phyloP scores from a whole-genome alignment of 2,888 invertebrate species.

The Zootermopsis nevadensis region DNA sequence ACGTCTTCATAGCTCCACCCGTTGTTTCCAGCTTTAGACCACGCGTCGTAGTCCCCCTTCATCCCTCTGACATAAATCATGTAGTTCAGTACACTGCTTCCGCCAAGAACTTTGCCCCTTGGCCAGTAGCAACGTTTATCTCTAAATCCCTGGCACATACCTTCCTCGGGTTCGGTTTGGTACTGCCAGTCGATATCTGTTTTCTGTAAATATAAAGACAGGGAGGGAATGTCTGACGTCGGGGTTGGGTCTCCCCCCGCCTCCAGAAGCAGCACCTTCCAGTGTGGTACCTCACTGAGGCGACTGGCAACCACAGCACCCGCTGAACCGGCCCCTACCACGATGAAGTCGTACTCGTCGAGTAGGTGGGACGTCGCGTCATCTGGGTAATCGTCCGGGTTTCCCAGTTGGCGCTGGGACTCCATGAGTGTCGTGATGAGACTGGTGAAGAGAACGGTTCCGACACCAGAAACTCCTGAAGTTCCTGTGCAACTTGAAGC shows the following conservation, averaged over 20 bases:
- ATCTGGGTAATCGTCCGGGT: conserved; percentile 21
- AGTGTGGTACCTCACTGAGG: conserved; percentile 60
- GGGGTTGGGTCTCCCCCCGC: conserved; percentile 63
- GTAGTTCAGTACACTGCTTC: conserved; percentile 85
- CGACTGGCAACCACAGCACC: conserved; percentile 66
- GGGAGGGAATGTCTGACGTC: conserved; percentile 46
- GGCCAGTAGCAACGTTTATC: conserved; percentile 73
- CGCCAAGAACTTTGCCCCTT: conserved; percentile 84
- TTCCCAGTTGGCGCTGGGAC: conserved; percentile 12
- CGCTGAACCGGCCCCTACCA: conserved; percentile 66
- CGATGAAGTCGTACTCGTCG: conserved; percentile 61
- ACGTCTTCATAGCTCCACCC: conserved; percentile 84
- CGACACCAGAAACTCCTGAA: conserved; percentile 1
- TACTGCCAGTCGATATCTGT: conserved; percentile 63
- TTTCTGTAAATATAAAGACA: conserved; percentile 53
- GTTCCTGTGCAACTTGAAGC: background rate
- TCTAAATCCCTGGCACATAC: conserved; percentile 59
- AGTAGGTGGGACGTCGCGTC: background rate
- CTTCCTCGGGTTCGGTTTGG: conserved; percentile 61
- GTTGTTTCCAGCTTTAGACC: conserved; percentile 81
- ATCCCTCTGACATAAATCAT: conserved; percentile 87
- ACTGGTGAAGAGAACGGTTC: conserved; percentile 28
- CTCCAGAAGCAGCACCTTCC: conserved; percentile 60
- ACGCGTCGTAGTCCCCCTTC: conserved; percentile 81
- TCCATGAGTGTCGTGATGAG: conserved; percentile 32